These are phyloP conservation scores for Coendou prehensilis DNA, from an alignment of 2,797 vertebrate genomes.

Conservation along the genomic window DNA sequence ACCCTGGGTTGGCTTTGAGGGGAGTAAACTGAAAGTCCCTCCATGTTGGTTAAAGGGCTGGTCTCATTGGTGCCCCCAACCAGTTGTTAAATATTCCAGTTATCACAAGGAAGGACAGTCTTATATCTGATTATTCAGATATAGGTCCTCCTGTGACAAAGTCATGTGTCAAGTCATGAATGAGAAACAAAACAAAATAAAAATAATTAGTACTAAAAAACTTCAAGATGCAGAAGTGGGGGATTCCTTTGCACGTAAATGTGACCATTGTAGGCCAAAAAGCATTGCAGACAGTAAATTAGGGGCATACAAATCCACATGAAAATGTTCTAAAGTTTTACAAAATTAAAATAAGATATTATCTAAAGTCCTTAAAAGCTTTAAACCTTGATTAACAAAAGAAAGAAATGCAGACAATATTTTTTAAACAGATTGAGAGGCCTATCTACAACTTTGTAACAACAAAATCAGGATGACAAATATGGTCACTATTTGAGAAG, in stretches of 20 bases:
- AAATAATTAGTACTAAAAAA: background rate
- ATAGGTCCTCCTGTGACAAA: background rate
- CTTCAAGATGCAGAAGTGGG: background rate
- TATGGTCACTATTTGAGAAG: background rate
- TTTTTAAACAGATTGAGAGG: background rate
- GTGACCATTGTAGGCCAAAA: background rate
- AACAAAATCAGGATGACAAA: background rate
- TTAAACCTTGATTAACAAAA: background rate
- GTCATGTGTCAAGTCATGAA: background rate
- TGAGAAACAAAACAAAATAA: constrained; percentile 35
- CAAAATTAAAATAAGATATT: constrained; percentile 7
- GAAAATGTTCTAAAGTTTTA: constrained; percentile 15
- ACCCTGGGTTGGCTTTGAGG: background rate
- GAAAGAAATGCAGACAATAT: background rate
- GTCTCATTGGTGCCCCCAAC: background rate
- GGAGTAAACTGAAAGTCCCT: background rate
- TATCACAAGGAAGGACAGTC: background rate
- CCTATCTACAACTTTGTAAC: background rate
- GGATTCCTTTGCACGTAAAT: background rate
- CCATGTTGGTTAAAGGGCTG: background rate
- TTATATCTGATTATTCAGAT: background rate
- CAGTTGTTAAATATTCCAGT: background rate
- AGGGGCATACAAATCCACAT: background rate
- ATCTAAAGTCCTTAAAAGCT: background rate
- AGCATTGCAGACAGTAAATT: background rate